phyloP scores from a whole-genome alignment of 1,140 invertebrate genomes.

The Drosophila nikananu region DNA sequence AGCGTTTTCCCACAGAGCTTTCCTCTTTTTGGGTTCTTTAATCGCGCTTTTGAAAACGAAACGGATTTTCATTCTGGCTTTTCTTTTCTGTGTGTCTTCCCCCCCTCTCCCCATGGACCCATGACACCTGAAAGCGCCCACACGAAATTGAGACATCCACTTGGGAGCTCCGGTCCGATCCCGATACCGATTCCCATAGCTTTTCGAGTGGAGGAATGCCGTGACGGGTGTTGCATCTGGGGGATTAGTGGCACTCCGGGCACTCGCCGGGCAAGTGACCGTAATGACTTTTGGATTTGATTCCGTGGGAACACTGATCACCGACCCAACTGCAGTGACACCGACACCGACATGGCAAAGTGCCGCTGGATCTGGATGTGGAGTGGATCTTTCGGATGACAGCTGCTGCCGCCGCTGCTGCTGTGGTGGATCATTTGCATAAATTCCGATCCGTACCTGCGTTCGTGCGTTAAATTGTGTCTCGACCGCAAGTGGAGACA shows the following conservation, averaged over 20 bases:
- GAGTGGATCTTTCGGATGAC: constrained; percentile 29
- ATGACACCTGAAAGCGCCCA: constrained; percentile 80
- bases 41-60: constrained; percentile 52
- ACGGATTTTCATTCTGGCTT: constrained; percentile 64
- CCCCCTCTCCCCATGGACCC: background rate
- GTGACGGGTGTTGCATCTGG: constrained; percentile 60
- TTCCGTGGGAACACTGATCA: constrained; percentile 51
- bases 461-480: constrained; percentile 78
- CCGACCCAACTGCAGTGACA: constrained; percentile 47
- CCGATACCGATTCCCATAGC: constrained; percentile 51
- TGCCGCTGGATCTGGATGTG: constrained; percentile 6
- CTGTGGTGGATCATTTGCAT: constrained; percentile 62
- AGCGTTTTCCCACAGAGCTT: constrained; percentile 75
- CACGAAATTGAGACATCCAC: constrained; percentile 73
- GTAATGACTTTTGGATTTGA: constrained; percentile 77
- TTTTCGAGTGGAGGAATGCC: constrained; percentile 48
- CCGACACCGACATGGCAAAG: constrained; percentile 50
- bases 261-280: constrained; percentile 64
- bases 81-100: constrained; percentile 16
- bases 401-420: constrained; percentile 12
- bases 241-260: constrained; percentile 72
- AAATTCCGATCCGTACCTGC: constrained; percentile 60
- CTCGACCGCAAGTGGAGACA: constrained; percentile 55
- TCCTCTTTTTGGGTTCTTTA: constrained; percentile 37
- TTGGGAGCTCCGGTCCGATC: constrained; percentile 12